Conservation (phyloP, 2,113 vertebrate genomes). For the Lophochroa leadbeateri region DNA sequence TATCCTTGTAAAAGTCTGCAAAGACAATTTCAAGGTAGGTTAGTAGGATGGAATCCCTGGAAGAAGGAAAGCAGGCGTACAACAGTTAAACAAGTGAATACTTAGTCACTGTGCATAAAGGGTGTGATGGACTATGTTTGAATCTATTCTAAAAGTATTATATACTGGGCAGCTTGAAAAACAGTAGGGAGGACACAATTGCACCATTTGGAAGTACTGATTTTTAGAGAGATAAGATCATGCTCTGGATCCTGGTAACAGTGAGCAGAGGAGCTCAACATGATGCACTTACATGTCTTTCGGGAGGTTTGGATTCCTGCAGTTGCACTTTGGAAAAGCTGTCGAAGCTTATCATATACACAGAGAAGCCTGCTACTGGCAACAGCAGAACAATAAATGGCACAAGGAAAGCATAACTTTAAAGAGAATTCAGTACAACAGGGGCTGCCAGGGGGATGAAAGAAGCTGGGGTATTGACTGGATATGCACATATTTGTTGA, state of each 20-base stretch:
- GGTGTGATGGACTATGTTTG: accelerated
- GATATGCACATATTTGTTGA: not conserved
- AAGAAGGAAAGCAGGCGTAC: not conserved
- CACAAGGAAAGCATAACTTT: not conserved
- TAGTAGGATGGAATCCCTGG: not conserved
- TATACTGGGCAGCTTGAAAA: not conserved
- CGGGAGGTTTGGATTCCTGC: not conserved
- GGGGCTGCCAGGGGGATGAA: not conserved
- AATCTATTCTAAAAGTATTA: not conserved
- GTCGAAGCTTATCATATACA: not conserved
- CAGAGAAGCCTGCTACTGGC: not conserved
- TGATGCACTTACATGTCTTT: not conserved
- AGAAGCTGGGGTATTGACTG: not conserved
- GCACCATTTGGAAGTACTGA: not conserved
- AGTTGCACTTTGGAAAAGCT: not conserved
- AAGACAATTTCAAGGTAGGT: not conserved
- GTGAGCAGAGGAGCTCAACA: not conserved
- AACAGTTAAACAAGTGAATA: not conserved
- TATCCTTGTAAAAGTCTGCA: not conserved
- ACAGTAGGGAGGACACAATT: not conserved
- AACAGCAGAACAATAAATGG: not conserved
- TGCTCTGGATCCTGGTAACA: not conserved
- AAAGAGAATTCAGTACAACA: not conserved
- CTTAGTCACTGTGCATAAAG: not conserved
- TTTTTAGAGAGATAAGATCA: not conserved